Evolutionary conservation across 2,797 vertebrate genomes (phyloP), one percentile per base, ranked within the genome.

Genomic region (Ambastaia sidthimunki): DNA sequence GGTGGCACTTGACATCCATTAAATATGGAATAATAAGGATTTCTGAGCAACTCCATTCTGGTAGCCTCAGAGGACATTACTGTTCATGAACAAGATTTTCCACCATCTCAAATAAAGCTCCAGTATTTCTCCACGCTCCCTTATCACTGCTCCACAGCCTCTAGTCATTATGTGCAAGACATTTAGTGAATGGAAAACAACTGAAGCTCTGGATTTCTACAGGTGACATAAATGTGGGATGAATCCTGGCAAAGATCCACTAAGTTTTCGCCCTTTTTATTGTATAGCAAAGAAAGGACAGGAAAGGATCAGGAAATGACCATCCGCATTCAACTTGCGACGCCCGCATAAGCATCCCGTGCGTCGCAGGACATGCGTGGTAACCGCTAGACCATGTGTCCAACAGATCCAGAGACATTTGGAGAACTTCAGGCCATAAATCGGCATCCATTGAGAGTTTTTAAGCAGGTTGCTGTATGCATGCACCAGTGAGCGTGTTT

Each of bases 401-500:
- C 41, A 44, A 44, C 44, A 79, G 57, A 16, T 6, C 7, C 28
- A 54, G 25, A 25, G 37, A 16, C 12, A 0, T 19, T 41, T 21
- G 10, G 23, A 44, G 41, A 28, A 25, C n/a, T 71, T 54, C 41
- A n/a, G 13, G 23, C 16, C 6, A 3, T 15, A 70, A 16, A 72
- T 11, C 0, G 21, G 18, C 15, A 19, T 12, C 9, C 10, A 37
- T 60, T n/a, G 21, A 12, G 28, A 28, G 7, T 55, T 4, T 21
- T 18, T 47, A 9, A 72, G 41, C 52, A 28, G 48, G 9, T 28
- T 44, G 66, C 44, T 67, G 71, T 54, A 62, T 65, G 81, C 80
- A 4, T 63, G 66, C 47, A 44, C 48, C 11, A 67, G 41, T 59
- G 9, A 67, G 34, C 65, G 23, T 21, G 25, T 2, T 59, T 16